phyloP scores from a whole-genome alignment of 2,113 vertebrate genomes.

The Bombycilla garrulus region DNA sequence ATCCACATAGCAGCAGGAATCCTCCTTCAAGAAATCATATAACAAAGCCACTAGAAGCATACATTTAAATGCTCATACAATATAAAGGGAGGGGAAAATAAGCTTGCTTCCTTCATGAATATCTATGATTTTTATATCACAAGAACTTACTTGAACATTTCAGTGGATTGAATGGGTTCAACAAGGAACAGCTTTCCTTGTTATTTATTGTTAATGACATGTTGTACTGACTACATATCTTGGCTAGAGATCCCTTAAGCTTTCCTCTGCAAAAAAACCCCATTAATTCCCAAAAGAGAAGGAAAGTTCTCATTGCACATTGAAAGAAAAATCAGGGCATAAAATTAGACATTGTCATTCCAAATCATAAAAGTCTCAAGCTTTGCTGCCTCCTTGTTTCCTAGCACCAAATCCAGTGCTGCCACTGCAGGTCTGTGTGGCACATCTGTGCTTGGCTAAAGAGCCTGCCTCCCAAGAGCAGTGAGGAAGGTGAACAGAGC shows the following conservation, averaged over 20 bases:
- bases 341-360: not conserved
- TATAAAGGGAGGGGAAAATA: not conserved
- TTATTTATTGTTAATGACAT: not conserved
- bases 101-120: not conserved
- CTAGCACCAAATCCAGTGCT: not conserved
- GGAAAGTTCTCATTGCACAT: not conserved
- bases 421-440: not conserved
- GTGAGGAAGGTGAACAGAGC: not conserved
- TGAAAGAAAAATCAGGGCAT: not conserved
- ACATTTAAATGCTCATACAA: not conserved
- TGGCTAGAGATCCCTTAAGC: not conserved
- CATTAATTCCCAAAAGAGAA: not conserved
- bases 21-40: not conserved
- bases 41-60: not conserved
- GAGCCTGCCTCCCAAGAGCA: not conserved
- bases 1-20: constrained; percentile 8
- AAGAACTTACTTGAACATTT: not conserved
- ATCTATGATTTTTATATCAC: not conserved
- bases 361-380: not conserved
- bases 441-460: not conserved
- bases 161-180: not conserved
- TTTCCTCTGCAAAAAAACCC: not conserved
- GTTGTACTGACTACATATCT: not conserved
- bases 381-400: not conserved
- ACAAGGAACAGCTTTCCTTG: not conserved